Conservation (phyloP, 1,140 invertebrate species). For the Drosophila bipectinata region DNA sequence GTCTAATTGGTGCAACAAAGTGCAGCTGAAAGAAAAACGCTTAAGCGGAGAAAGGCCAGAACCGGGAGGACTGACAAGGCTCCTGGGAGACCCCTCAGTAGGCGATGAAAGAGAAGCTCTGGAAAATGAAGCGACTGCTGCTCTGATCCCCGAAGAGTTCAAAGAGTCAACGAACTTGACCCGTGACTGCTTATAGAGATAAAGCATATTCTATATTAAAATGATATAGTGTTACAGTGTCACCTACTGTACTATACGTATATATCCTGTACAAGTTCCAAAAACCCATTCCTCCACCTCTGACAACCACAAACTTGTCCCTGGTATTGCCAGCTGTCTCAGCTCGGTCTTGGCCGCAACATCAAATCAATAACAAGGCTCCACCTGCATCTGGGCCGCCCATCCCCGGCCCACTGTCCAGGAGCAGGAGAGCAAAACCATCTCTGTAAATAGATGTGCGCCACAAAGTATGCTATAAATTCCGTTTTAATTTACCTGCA, state of each 20-base stretch:
- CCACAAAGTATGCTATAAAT: constrained; percentile 82
- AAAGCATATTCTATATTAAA: too few species aligned
- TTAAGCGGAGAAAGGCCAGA: constrained; percentile 36
- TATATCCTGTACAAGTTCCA: too few species aligned
- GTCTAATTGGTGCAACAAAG: constrained; percentile 69
- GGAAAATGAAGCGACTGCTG: constrained; percentile 36
- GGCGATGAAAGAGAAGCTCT: constrained; percentile 45
- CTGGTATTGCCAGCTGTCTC: constrained; percentile 43
- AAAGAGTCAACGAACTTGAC: constrained; percentile 49
- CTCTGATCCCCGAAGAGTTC: constrained; percentile 34
- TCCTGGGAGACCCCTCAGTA: constrained; percentile 27
- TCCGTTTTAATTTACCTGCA: constrained; percentile 81
- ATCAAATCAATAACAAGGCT: constrained; percentile 49
- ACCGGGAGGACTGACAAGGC: constrained; percentile 3
- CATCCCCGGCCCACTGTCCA: neutral
- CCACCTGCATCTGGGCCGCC: constrained; percentile 17
- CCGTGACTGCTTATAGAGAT: neutral
- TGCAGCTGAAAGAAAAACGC: constrained; percentile 57
- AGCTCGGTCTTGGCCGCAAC: constrained; percentile 33
- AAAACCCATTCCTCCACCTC: constrained; percentile 21
- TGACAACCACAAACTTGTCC: constrained; percentile 46
- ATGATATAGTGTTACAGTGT: too few species aligned
- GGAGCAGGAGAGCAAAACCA: constrained; percentile 16
- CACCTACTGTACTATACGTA: too few species aligned
- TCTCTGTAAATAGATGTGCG: constrained; percentile 68